These are phyloP conservation scores for Labeo calbasu DNA, from an alignment of 2,797 vertebrate species.

Conservation along the genomic window DNA sequence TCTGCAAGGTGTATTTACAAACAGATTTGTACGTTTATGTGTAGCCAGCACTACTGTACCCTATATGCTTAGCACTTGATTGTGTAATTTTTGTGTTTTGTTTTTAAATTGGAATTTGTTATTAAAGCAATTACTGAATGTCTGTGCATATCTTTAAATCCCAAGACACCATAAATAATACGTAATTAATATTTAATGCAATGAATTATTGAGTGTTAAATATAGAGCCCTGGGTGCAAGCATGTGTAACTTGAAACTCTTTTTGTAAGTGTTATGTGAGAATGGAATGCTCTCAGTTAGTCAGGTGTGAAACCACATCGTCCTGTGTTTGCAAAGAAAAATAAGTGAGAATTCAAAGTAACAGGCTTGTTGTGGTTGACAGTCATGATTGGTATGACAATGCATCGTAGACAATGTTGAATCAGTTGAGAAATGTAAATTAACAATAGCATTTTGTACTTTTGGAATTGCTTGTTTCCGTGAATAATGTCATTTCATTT, in stretches of 20 bases:
- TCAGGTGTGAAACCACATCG: conserved; percentile 56
- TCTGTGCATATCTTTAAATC: not conserved
- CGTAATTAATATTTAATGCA: no score
- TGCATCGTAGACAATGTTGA: not conserved
- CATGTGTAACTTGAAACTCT: not conserved
- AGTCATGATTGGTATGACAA: not conserved
- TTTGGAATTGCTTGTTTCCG: not conserved
- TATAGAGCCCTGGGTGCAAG: not conserved
- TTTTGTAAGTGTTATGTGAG: not conserved
- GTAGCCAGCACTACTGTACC: not conserved
- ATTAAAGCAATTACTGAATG: not conserved
- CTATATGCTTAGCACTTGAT: not conserved
- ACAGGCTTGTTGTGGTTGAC: not conserved
- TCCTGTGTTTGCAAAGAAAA: conserved; percentile 19
- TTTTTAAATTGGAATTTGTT: not conserved
- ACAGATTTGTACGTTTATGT: no score
- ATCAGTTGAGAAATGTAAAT: not conserved
- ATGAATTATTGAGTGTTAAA: not conserved
- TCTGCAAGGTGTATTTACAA: no score
- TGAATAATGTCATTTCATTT: not conserved
- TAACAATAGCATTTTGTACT: not conserved
- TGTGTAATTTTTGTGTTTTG: not conserved
- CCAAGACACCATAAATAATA: no score
- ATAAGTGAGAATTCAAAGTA: not conserved
- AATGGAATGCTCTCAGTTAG: conserved; percentile 3